Evolutionary conservation across 2,888 invertebrate genomes (phyloP).

Genomic region (Nesidiocoris tenuis): DNA sequence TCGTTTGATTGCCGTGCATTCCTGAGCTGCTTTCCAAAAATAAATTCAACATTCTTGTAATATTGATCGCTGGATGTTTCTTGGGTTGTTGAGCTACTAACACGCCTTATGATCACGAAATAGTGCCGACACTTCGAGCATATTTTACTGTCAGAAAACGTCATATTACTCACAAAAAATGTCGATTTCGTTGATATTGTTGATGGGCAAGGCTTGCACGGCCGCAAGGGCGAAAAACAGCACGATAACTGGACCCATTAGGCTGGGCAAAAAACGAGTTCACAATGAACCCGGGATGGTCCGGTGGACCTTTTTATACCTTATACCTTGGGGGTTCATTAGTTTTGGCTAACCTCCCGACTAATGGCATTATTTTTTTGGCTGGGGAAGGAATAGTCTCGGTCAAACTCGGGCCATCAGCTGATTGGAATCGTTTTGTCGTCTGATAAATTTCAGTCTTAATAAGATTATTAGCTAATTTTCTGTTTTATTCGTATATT

Average conservation of each 20-base stretch:
- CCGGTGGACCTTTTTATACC: constrained; percentile 12
- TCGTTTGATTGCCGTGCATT: too few relatives aligned
- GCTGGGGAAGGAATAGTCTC: not conserved
- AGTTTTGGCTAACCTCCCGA: not conserved
- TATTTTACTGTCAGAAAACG: too few relatives aligned
- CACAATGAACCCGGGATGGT: not conserved
- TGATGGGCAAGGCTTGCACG: not conserved
- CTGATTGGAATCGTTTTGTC: constrained; percentile 14
- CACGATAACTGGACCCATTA: not conserved
- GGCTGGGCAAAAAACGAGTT: not conserved
- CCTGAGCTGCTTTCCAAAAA: too few relatives aligned
- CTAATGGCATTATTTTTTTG: constrained; percentile 16
- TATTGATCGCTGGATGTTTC: too few relatives aligned
- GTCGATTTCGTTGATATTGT: not conserved
- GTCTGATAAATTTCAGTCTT: too few relatives aligned
- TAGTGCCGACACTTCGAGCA: too few relatives aligned
- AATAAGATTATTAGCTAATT: too few relatives aligned
- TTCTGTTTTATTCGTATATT: too few relatives aligned
- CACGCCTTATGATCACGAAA: too few relatives aligned
- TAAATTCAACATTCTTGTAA: too few relatives aligned
- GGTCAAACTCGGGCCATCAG: constrained; percentile 1
- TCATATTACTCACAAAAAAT: not conserved
- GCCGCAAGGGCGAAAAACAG: constrained; percentile 9
- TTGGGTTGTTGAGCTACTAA: too few relatives aligned
- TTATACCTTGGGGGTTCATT: not conserved